Conservation (phyloP, 2,797 vertebrate genomes). For the Hafferia zeledoni region DNA sequence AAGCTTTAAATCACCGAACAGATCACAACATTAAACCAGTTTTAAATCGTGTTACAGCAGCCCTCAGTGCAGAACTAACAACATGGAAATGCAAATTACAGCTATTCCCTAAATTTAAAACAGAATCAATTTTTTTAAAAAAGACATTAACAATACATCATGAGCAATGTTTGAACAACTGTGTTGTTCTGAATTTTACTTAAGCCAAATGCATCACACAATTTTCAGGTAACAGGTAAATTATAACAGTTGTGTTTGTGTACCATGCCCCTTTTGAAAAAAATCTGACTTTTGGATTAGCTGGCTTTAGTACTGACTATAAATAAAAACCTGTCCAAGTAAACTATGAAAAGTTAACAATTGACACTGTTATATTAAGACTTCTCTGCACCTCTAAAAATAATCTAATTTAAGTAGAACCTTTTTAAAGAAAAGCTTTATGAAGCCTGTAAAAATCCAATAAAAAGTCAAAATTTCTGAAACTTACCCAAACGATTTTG, state of each 20-base stretch:
- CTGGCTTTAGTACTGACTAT: background rate
- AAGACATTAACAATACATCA: background rate
- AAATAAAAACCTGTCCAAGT: background rate
- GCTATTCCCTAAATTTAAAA: background rate
- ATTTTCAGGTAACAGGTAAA: background rate
- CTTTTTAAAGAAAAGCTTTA: background rate
- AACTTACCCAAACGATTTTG: constrained; percentile 96
- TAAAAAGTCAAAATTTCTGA: background rate
- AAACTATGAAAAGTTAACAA: background rate
- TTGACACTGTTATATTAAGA: background rate
- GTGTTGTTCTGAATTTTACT: background rate
- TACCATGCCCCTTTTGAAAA: background rate
- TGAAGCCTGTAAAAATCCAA: background rate
- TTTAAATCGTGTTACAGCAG: background rate
- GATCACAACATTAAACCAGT: background rate
- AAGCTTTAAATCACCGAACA: background rate
- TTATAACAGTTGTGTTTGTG: background rate
- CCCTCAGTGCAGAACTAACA: background rate
- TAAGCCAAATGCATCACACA: background rate
- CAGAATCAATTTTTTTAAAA: background rate
- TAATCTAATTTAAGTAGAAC: background rate
- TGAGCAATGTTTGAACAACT: background rate
- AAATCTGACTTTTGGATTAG: background rate
- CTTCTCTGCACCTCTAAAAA: background rate
- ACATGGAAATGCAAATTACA: background rate